Conservation (phyloP, 2,888 invertebrate species). For the Tenodera sinensis region DNA sequence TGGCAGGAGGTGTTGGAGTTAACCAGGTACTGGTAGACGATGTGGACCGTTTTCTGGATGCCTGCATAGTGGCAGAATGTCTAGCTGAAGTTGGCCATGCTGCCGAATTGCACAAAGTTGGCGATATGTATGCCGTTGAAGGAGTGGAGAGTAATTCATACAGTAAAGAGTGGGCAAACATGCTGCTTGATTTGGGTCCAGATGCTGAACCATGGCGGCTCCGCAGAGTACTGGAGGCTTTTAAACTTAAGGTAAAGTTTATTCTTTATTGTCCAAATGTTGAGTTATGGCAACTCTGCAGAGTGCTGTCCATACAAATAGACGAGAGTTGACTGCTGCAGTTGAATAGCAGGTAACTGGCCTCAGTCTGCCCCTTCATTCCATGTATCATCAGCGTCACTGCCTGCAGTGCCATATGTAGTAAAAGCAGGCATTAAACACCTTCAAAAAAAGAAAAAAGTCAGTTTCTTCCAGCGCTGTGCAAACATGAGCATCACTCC, state of each 20-base stretch:
- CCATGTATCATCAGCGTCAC: no score
- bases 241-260: slow-evolving; percentile 26
- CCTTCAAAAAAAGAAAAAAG: no score
- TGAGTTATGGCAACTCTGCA: no score
- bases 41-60: slow-evolving; percentile 17
- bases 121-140: not conserved
- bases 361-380: no score
- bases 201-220: slow-evolving; percentile 23
- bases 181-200: slow-evolving; percentile 11
- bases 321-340: no score
- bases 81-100: not conserved
- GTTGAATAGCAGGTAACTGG: no score
- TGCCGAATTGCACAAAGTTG: not conserved
- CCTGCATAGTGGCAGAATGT: slow-evolving; percentile 26
- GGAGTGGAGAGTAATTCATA: slow-evolving; percentile 22
- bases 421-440: no score
- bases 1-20: slow-evolving; percentile 6
- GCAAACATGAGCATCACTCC: no score
- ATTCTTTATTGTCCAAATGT: no score
- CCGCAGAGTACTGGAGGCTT: slow-evolving; percentile 24
- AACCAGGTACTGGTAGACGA: slow-evolving; percentile 14
- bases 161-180: slow-evolving; percentile 25
- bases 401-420: no score
- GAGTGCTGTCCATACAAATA: no score
- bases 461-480: no score